Conservation (phyloP, 2,888 invertebrate species). For the Endotricha flammealis region DNA sequence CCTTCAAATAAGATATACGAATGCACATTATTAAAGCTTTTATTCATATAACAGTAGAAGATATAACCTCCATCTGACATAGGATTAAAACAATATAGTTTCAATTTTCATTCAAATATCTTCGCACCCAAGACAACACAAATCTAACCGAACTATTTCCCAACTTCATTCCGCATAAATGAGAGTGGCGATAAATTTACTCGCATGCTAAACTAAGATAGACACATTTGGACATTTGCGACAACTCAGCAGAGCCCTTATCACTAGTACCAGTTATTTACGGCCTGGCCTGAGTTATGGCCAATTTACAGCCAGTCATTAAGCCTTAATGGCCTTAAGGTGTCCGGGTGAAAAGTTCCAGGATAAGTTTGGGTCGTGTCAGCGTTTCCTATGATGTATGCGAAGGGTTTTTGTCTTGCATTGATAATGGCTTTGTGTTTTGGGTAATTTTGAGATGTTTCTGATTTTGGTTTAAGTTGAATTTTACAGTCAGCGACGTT, state of each 20-base stretch:
- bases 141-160: slow-evolving; percentile 16
- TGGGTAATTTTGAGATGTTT: too few species aligned
- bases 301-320: slow-evolving; percentile 78
- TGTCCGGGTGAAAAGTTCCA: slow-evolving; percentile 67
- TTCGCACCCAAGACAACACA: slow-evolving; percentile 26
- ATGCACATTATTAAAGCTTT: too few species aligned
- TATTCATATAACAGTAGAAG: too few species aligned
- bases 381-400: slow-evolving; percentile 48
- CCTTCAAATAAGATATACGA: too few species aligned
- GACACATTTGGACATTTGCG: slow-evolving; percentile 62
- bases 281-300: slow-evolving; percentile 70
- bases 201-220: slow-evolving; percentile 69
- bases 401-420: slow-evolving; percentile 5
- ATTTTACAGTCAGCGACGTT: too few species aligned
- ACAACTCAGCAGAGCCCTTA: slow-evolving; percentile 73
- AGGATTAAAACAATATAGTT: too few species aligned
- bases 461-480: too few species aligned
- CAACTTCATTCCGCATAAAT: slow-evolving; percentile 13
- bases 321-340: slow-evolving; percentile 74
- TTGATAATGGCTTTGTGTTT: slow-evolving; percentile 5
- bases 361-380: slow-evolving; percentile 58
- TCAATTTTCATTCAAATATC: too few species aligned
- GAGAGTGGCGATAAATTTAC: slow-evolving; percentile 50
- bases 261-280: slow-evolving; percentile 69
- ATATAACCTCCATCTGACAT: too few species aligned